Conservation (phyloP, 2,113 vertebrate species). For the Clinocottus analis region DNA sequence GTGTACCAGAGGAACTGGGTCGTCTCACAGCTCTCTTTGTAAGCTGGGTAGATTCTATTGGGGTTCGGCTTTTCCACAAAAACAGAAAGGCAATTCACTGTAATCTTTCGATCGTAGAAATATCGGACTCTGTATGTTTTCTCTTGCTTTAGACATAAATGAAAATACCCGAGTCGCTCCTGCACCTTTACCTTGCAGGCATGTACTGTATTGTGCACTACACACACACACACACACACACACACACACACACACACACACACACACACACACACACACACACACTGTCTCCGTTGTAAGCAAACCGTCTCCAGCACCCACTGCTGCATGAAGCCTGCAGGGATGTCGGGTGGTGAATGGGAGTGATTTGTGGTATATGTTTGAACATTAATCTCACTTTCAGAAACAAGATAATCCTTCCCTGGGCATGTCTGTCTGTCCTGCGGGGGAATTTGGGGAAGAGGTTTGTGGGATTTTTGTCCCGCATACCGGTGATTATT, state of each 20-base stretch:
- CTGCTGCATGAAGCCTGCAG: slow-evolving; percentile 36
- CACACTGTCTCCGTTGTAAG: neutral
- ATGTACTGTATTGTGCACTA: neutral
- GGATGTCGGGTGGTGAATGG: slow-evolving; percentile 28
- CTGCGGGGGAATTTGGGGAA: slow-evolving; percentile 39
- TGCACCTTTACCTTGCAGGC: slow-evolving; percentile 7
- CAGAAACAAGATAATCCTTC: slow-evolving; percentile 57
- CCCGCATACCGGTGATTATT: slow-evolving; percentile 29
- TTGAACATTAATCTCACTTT: slow-evolving; percentile 60
- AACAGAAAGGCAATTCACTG: slow-evolving; percentile 32
- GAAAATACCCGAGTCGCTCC: slow-evolving; percentile 40
- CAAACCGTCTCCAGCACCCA: slow-evolving; percentile 30
- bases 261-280: slow-evolving; percentile 1
- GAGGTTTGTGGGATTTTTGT: slow-evolving; percentile 40
- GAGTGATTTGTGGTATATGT: slow-evolving; percentile 28
- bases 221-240: neutral
- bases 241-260: slow-evolving; percentile 1
- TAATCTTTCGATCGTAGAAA: slow-evolving; percentile 34
- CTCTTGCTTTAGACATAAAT: slow-evolving; percentile 28
- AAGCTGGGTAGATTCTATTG: slow-evolving; percentile 11
- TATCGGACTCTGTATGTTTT: slow-evolving; percentile 33
- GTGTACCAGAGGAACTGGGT: slow-evolving; percentile 40
- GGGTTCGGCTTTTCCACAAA: slow-evolving; percentile 40
- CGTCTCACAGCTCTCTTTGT: slow-evolving; percentile 43
- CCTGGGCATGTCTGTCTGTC: slow-evolving; percentile 21